Conservation (phyloP, 2,797 vertebrate species). For the Tarsius wallacei region DNA sequence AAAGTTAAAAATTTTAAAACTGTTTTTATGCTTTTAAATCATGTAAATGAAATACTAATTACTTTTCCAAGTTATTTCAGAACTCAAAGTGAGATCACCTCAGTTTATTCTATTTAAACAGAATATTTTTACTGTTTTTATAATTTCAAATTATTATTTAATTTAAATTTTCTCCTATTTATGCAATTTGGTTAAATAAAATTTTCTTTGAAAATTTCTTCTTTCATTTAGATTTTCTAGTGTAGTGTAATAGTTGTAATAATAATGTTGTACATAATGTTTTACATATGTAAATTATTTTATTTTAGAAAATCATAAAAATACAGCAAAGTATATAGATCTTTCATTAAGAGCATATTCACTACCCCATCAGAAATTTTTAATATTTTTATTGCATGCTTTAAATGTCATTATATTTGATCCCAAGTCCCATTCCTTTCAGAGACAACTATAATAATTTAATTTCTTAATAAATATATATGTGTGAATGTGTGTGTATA, state of each 20-base stretch:
- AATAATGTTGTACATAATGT: not conserved
- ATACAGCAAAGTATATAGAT: not conserved
- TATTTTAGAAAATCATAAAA: not conserved
- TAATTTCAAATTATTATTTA: not conserved
- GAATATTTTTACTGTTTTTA: not conserved
- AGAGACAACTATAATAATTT: not conserved
- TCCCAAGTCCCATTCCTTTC: not conserved
- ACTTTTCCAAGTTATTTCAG: not conserved
- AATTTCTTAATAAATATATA: not conserved
- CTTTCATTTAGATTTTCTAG: not conserved
- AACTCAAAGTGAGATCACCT: not conserved
- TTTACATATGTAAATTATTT: not conserved
- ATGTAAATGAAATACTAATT: not conserved
- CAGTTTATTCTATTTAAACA: not conserved
- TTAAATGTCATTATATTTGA: not conserved
- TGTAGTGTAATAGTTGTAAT: not conserved
- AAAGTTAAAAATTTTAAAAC: not conserved
- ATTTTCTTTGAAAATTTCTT: not conserved
- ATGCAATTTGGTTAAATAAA: not conserved
- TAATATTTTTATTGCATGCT: not conserved
- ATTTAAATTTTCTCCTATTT: not conserved
- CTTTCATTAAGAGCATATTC: not conserved
- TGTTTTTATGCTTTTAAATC: slow-evolving; percentile 1
- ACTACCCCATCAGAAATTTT: not conserved
- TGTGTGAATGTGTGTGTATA: not conserved